Evolutionary conservation across 2,888 invertebrate genomes (phyloP).

Genomic region (Stenichneumon culpator): DNA sequence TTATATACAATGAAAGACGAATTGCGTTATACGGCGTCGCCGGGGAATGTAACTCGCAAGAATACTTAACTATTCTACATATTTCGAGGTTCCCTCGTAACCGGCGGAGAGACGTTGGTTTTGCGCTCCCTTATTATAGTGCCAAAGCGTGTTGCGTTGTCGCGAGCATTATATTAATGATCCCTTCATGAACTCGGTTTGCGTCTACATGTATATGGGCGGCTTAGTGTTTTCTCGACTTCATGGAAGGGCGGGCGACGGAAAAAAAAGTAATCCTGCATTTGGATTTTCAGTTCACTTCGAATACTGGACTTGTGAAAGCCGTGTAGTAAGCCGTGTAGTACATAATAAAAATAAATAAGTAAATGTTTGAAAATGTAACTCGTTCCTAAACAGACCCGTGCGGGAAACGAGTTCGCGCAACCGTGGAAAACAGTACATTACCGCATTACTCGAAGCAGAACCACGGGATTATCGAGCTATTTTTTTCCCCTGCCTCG

Average conservation of each 20-base stretch:
- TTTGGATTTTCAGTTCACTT: neutral
- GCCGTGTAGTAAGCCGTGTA: neutral
- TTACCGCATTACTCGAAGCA: neutral
- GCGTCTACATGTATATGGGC: constrained; percentile 6
- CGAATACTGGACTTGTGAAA: neutral
- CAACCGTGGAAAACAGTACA: neutral
- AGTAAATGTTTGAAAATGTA: neutral
- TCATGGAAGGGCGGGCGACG: neutral
- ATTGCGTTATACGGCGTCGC: constrained; percentile 53
- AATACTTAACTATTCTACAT: constrained; percentile 34
- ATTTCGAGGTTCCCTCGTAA: constrained; percentile 62
- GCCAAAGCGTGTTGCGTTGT: constrained; percentile 83
- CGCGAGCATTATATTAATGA: constrained; percentile 83
- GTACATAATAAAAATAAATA: neutral
- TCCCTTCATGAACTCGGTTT: constrained; percentile 66
- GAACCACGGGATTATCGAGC: neutral
- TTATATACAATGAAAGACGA: constrained; percentile 3
- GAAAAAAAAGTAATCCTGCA: neutral
- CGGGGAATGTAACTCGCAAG: constrained; percentile 31
- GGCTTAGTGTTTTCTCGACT: neutral
- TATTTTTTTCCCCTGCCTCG: neutral
- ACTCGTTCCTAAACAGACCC: neutral
- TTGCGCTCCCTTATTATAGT: constrained; percentile 74
- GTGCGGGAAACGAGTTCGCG: neutral
- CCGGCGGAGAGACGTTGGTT: constrained; percentile 12